Evolutionary conservation across 2,113 vertebrate genomes (phyloP).

Genomic region (Eolophus roseicapilla): DNA sequence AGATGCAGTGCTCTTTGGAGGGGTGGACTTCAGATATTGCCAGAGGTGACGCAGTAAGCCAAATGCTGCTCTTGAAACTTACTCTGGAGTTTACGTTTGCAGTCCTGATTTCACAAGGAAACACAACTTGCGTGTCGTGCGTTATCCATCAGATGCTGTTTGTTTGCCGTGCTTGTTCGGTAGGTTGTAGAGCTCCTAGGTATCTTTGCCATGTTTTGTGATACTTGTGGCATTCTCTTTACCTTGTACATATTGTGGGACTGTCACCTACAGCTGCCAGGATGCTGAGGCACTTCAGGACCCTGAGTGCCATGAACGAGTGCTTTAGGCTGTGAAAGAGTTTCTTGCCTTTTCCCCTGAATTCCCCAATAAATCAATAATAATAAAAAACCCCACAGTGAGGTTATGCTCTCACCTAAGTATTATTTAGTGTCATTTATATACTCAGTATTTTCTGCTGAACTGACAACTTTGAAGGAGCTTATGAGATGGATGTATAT

Average conservation of each 20-base stretch:
- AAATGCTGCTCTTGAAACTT: conserved; percentile 43
- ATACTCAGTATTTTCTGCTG: conserved; percentile 7
- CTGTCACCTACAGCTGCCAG: conserved; percentile 24
- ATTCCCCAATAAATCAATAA: neutral
- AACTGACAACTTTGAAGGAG: neutral
- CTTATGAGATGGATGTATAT: neutral
- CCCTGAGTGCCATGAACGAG: neutral
- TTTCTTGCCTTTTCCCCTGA: conserved; percentile 8
- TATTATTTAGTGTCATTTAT: neutral
- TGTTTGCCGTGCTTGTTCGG: conserved; percentile 41
- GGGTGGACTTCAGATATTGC: conserved; percentile 16
- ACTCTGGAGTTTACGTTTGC: neutral
- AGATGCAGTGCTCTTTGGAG: neutral
- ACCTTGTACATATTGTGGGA: conserved; percentile 10
- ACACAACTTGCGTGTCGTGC: neutral
- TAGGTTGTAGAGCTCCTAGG: conserved; percentile 26
- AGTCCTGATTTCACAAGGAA: neutral
- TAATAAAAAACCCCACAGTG: neutral
- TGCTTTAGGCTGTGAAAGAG: conserved; percentile 20
- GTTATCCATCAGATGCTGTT: neutral
- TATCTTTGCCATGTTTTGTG: neutral
- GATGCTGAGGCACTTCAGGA: conserved; percentile 25
- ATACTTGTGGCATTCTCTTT: conserved; percentile 4
- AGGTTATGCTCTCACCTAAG: conserved; percentile 26
- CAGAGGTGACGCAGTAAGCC: neutral